A percentile compares a stretch with the other conserved stretches of the same genome.
Conservation (phyloP, 2,888 invertebrate species). For the Bibio marci region DNA sequence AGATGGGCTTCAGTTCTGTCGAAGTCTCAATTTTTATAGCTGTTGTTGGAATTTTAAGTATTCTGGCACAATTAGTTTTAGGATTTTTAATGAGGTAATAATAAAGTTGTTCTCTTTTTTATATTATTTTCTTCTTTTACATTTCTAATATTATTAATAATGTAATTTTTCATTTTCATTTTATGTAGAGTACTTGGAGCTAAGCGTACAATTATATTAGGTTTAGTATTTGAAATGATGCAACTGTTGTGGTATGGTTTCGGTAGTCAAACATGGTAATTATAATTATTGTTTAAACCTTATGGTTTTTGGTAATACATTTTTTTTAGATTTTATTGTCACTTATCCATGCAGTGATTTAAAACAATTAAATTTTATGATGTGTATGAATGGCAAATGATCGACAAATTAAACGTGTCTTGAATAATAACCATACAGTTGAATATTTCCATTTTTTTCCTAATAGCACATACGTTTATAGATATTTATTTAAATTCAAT, state of each 20-base stretch:
- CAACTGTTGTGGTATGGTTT: slow-evolving; percentile 97
- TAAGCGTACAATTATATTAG: slow-evolving; percentile 95
- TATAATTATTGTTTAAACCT: not conserved
- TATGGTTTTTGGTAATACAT: slow-evolving; percentile 5
- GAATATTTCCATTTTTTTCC: too few species aligned
- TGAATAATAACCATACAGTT: too few species aligned
- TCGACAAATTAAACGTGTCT: too few species aligned
- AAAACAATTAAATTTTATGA: too few species aligned
- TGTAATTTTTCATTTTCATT: not conserved
- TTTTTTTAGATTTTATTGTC: not conserved
- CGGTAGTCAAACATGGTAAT: slow-evolving; percentile 80
- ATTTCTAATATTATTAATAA: not conserved
- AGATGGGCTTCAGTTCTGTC: slow-evolving; percentile 88
- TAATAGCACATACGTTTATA: too few species aligned
- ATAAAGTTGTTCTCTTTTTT: slow-evolving; percentile 14
- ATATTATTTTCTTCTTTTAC: not conserved
- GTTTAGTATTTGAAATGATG: slow-evolving; percentile 88
- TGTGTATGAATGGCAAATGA: too few species aligned
- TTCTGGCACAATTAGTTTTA: slow-evolving; percentile 80
- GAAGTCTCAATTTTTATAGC: slow-evolving; percentile 98
- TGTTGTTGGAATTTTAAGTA: slow-evolving; percentile 88
- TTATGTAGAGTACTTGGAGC: slow-evolving; percentile 58
- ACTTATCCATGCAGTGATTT: too few species aligned
- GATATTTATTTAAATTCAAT: too few species aligned
- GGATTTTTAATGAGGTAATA: slow-evolving; percentile 64